Evolutionary conservation across 2,797 vertebrate genomes (phyloP).

Genomic region (Anableps anableps): DNA sequence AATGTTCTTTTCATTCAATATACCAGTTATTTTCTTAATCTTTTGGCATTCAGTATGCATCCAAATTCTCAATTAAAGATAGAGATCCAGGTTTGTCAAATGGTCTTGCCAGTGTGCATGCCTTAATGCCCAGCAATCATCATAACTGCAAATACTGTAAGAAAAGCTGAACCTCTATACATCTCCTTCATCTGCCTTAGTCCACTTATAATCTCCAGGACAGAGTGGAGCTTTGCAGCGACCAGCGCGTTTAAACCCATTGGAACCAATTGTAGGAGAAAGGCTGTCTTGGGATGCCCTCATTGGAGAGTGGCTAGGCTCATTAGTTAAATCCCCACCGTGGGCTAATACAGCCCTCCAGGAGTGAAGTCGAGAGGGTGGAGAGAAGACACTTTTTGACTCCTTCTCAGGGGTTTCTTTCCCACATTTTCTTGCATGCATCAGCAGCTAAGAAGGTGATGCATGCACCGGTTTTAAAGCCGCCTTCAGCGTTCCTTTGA

Average conservation of each 20-base stretch:
- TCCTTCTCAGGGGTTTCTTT: conserved; percentile 79
- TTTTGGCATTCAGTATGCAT: not conserved
- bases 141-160: conserved; percentile 71
- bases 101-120: conserved; percentile 25
- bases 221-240: conserved; percentile 78
- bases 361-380: conserved; percentile 73
- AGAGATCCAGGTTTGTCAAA: conserved; percentile 7
- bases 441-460: conserved; percentile 82
- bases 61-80: not conserved
- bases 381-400: conserved; percentile 80
- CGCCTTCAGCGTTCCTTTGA: conserved; percentile 61
- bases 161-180: conserved; percentile 48
- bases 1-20: too few species aligned
- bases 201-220: conserved; percentile 81
- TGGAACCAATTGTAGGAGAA: conserved; percentile 89
- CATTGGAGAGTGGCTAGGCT: conserved; percentile 84
- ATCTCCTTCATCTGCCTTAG: conserved; percentile 81
- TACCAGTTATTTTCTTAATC: not conserved
- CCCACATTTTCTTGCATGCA: conserved; percentile 82
- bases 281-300: conserved; percentile 84
- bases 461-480: conserved; percentile 60
- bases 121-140: conserved; percentile 48
- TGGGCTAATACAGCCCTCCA: conserved; percentile 83
- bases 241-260: conserved; percentile 83
- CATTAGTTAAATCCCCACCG: conserved; percentile 88